Conservation (phyloP, 2,888 invertebrate species). For the Drosophila multiciliata region DNA sequence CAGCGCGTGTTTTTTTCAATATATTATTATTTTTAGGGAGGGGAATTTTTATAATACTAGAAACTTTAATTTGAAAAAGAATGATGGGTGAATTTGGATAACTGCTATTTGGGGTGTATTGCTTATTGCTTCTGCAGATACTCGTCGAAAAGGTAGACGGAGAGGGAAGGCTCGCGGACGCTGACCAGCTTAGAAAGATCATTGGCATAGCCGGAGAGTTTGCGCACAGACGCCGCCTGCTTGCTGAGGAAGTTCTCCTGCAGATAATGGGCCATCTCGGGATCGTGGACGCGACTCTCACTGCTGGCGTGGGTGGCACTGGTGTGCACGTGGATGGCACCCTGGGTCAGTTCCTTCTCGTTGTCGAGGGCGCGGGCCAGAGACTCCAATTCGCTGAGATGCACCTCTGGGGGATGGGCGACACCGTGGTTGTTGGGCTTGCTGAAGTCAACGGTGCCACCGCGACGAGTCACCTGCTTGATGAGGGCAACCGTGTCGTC, state of each 20-base stretch:
- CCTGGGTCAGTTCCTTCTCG: constrained; percentile 89
- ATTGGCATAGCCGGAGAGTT: constrained; percentile 90
- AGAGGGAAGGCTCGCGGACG: constrained; percentile 87
- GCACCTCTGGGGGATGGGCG: constrained; percentile 50
- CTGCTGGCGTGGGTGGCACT: constrained; percentile 86
- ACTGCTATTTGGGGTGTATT: constrained; percentile 25
- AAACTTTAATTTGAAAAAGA: constrained; percentile 26
- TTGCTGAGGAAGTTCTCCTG: constrained; percentile 91
- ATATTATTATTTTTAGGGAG: constrained; percentile 9
- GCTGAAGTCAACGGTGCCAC: constrained; percentile 87
- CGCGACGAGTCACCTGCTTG: constrained; percentile 91
- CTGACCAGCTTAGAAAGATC: constrained; percentile 89
- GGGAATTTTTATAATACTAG: constrained; percentile 48
- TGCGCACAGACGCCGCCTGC: constrained; percentile 89
- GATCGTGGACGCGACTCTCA: constrained; percentile 85
- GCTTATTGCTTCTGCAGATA: constrained; percentile 84
- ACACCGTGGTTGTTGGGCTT: constrained; percentile 58
- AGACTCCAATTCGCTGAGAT: constrained; percentile 88
- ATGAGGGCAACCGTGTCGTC: constrained; percentile 90
- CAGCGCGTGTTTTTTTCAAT: constrained; percentile 23
- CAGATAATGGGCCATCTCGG: constrained; percentile 90
- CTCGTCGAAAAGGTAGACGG: constrained; percentile 91
- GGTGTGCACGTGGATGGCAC: constrained; percentile 89
- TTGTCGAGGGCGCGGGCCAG: constrained; percentile 91
- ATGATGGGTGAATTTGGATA: constrained; percentile 48